phyloP scores from a whole-genome alignment of 2,797 vertebrate species.

The Tapirus indicus region DNA sequence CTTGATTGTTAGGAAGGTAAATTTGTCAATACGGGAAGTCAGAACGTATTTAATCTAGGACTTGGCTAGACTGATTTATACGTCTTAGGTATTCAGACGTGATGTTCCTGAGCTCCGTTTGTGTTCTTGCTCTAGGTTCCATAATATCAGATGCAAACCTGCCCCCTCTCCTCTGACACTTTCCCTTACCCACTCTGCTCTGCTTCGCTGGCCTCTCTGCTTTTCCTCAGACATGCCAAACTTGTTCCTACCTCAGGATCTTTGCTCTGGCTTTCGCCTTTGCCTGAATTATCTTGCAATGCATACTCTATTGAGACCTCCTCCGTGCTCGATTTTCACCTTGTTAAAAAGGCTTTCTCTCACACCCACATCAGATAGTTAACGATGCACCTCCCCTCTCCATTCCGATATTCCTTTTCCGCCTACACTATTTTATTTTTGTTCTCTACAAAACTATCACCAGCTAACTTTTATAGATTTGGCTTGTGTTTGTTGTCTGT shows the following conservation, averaged over 20 bases:
- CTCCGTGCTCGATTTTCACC: background rate
- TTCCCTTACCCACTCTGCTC: background rate
- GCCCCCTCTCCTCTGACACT: too few species aligned
- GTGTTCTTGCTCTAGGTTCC: background rate
- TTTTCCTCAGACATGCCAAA: background rate
- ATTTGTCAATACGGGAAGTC: background rate
- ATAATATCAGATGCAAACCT: background rate
- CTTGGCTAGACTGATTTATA: background rate
- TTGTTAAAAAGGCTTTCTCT: background rate
- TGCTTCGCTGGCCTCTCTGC: rapidly evolving
- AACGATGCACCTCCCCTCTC: background rate
- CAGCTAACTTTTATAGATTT: background rate
- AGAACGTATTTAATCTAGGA: background rate
- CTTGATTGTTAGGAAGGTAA: background rate
- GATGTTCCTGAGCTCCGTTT: background rate
- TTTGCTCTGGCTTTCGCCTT: background rate
- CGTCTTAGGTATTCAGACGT: background rate
- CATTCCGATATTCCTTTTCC: background rate
- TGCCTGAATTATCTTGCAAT: background rate
- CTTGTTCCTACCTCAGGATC: background rate
- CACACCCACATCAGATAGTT: rapidly evolving
- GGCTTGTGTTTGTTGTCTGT: too few species aligned
- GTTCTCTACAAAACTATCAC: background rate
- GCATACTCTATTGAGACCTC: background rate
- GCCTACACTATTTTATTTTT: background rate